A percentile compares a stretch with the other conserved stretches of the same genome.
Conservation (phyloP, 2,797 vertebrate genomes). For the Sebastes dallii region DNA sequence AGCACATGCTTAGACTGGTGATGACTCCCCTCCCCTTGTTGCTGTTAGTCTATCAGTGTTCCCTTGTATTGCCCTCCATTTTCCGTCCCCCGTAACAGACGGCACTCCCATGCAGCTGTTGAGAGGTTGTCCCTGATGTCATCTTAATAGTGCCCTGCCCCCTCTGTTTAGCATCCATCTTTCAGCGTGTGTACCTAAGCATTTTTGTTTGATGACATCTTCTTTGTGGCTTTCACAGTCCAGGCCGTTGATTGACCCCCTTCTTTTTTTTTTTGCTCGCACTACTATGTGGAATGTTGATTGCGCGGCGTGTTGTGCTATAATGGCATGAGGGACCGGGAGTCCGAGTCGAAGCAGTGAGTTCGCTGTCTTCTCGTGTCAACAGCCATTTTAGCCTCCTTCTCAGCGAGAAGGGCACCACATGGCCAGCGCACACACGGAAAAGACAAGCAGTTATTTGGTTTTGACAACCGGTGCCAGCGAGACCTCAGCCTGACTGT, state of each 20-base stretch:
- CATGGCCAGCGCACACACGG: conserved; percentile 68
- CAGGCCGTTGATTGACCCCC: conserved; percentile 65
- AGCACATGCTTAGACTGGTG: conserved; percentile 82
- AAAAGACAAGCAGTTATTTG: conserved; percentile 73
- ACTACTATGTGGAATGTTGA: conserved; percentile 55
- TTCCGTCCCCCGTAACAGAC: conserved; percentile 67
- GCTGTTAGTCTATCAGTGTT: conserved; percentile 83
- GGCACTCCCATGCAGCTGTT: conserved; percentile 83
- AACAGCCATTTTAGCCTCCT: conserved; percentile 67
- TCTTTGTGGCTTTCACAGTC: conserved; percentile 75
- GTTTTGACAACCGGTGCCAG: conserved; percentile 80
- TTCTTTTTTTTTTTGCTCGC: not conserved
- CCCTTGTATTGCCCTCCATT: conserved; percentile 79
- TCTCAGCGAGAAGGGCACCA: conserved; percentile 69
- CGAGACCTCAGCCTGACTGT: conserved; percentile 64
- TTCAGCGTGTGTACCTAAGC: conserved; percentile 79
- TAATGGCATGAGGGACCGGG: conserved; percentile 48
- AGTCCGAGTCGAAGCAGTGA: conserved; percentile 41
- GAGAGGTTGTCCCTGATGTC: conserved; percentile 79
- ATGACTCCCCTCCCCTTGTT: conserved; percentile 77
- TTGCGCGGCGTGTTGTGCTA: conserved; percentile 31
- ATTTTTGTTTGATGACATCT: conserved; percentile 82
- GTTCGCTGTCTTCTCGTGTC: conserved; percentile 67
- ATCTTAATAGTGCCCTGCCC: conserved; percentile 75
- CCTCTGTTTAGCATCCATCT: conserved; percentile 82